phyloP scores from a whole-genome alignment of 1,140 invertebrate genomes.

The Diorhabda carinulata region DNA sequence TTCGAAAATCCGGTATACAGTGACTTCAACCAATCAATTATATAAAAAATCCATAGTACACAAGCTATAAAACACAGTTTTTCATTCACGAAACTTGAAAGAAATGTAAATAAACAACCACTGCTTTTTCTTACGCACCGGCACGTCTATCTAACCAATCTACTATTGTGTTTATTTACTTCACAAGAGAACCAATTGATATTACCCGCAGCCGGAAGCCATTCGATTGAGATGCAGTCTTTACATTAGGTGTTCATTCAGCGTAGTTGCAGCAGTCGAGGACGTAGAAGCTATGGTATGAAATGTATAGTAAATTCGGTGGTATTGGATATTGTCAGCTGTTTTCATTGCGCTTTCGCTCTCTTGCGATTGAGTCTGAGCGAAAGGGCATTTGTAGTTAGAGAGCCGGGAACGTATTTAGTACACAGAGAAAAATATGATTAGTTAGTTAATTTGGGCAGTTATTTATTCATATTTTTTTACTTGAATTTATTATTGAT shows the following conservation, averaged over 20 bases:
- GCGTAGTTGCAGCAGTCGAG: not conserved
- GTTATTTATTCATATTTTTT: too few relatives aligned
- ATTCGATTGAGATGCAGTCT: not conserved
- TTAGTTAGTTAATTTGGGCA: too few relatives aligned
- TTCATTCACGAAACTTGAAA: not conserved
- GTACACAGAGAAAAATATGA: too few relatives aligned
- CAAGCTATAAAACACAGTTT: not conserved
- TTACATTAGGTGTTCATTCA: conserved; percentile 1
- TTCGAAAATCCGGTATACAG: too few relatives aligned
- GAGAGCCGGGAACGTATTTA: not conserved
- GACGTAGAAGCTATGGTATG: not conserved
- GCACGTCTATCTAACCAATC: not conserved
- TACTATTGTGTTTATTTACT: not conserved
- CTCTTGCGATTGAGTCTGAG: not conserved
- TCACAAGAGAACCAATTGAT: not conserved
- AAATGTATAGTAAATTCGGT: not conserved
- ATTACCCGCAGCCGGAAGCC: not conserved
- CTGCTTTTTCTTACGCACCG: not conserved
- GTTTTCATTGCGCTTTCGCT: not conserved
- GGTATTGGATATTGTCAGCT: not conserved
- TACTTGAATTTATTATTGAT: too few relatives aligned
- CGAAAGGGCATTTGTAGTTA: not conserved
- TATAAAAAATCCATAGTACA: not conserved
- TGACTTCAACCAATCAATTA: too few relatives aligned
- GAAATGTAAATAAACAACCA: not conserved